Evolutionary conservation across 1,140 invertebrate genomes (phyloP), one percentile per base, ranked within the genome.

Genomic region (Mercenaria mercenaria): DNA sequence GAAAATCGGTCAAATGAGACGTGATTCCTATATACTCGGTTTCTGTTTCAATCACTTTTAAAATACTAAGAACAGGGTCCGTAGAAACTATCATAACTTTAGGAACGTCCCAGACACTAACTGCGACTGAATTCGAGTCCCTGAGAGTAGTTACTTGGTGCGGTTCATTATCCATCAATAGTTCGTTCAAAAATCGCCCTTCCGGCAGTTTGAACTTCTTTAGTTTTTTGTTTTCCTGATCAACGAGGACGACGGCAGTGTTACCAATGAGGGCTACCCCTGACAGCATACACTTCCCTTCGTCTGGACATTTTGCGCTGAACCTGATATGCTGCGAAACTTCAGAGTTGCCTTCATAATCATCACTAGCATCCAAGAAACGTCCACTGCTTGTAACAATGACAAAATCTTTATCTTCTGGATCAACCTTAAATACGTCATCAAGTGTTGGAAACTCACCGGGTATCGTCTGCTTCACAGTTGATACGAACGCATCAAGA

Each of bases 161-260:
- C 23, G 88, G 88, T 43, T 89, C 79, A 23, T 80, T 11, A 26
- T 39, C 67, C 23, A 89, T 15, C 11, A 4, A n/a, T 18, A 89
- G 39, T 10, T 89, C 88, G 61, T 41, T 32, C 34, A 89, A 39
- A 76, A 89, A 83, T n/a, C 18, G 4, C 32, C 88, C 88, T 41
- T 89, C 88, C 50, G 88, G 88, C n/a, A 89, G 20, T 83, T 89
- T 89, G 29, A 82, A 89, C 61, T 89, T 89, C 67, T 89, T 89
- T n/a, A 87, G 23, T 23, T 83, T 82, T 39, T 61, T 89, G 69
- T 89, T 89, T 29, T 32, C 43, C 41, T 89, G 88, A 39, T 89
- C 88, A 26, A 83, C 79, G 1, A 89, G n/a, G n/a, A 89, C 37
- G 3, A 43, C 43, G 1, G 79, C 61, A 10, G 79, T 76, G 23